Percentiles rank a stretch among this genome's conserved stretches.
Conservation (phyloP, 2,113 vertebrate species). For the Pedetes capensis region DNA sequence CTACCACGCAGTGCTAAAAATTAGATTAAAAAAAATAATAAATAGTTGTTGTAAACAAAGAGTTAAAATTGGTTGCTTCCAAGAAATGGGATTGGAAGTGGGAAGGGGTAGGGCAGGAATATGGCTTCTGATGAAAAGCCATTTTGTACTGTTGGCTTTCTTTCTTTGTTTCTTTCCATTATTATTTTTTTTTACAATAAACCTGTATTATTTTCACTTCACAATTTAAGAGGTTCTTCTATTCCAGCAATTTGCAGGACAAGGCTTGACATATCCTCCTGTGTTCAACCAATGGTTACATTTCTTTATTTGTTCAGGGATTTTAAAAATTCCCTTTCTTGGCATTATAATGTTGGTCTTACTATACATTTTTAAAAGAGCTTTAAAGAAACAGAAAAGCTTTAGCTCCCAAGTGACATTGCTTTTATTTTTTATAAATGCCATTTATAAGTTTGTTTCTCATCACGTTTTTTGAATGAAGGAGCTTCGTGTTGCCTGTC, state of each 20-base stretch:
- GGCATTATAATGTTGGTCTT: slow-evolving; percentile 63
- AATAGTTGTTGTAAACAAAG: no score
- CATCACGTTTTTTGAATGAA: not conserved
- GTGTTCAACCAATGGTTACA: not conserved
- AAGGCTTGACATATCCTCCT: not conserved
- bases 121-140: not conserved
- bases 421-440: slow-evolving; percentile 42
- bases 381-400: slow-evolving; percentile 35
- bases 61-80: not conserved
- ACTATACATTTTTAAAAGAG: slow-evolving; percentile 69
- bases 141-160: not conserved
- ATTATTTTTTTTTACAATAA: not conserved
- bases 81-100: not conserved
- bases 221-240: not conserved
- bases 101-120: not conserved
- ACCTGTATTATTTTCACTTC: not conserved
- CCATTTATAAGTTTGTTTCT: slow-evolving; percentile 21
- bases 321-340: slow-evolving; percentile 29
- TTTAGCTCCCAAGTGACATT: slow-evolving; percentile 9
- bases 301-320: slow-evolving; percentile 27
- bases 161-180: not conserved
- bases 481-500: not conserved
- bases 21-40: no score
- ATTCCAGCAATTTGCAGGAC: not conserved
- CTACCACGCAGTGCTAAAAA: no score